Evolutionary conservation across 2,797 vertebrate species (phyloP).

Genomic region (Micromesistius poutassou): DNA sequence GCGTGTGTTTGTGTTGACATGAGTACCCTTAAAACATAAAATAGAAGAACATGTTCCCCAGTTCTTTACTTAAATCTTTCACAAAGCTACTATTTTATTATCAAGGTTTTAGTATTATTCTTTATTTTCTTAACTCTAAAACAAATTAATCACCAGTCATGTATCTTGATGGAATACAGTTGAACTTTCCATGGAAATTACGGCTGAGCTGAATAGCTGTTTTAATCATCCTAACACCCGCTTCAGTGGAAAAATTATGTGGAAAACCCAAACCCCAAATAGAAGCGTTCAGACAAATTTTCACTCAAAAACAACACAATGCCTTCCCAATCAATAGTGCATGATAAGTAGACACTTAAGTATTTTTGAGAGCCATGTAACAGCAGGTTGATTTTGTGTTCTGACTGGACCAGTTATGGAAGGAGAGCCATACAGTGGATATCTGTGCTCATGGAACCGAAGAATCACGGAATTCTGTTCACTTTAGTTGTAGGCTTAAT

Average conservation of each 20-base stretch:
- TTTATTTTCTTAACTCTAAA: slow-evolving; percentile 18
- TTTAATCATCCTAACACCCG: neutral
- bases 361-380: neutral
- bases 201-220: neutral
- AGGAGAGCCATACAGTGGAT: slow-evolving; percentile 28
- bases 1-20: neutral
- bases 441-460: slow-evolving; percentile 37
- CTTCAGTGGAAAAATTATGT: too few relatives aligned
- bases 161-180: slow-evolving; percentile 19
- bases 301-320: too few relatives aligned
- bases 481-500: slow-evolving; percentile 33
- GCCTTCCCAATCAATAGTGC: too few relatives aligned
- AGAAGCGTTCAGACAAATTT: too few relatives aligned
- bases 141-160: slow-evolving; percentile 14
- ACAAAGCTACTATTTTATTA: slow-evolving; percentile 25
- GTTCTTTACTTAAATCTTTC: slow-evolving; percentile 19
- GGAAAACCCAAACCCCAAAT: too few relatives aligned
- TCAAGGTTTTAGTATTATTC: slow-evolving; percentile 6
- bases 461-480: slow-evolving; percentile 19
- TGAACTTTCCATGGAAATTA: slow-evolving; percentile 13
- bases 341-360: neutral
- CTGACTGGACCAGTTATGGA: slow-evolving; percentile 6
- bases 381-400: neutral
- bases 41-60: slow-evolving; percentile 13
- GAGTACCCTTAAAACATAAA: slow-evolving; percentile 17